A percentile compares a stretch with the other conserved stretches of the same genome.
phyloP scores from a whole-genome alignment of 2,113 vertebrate species.

The Scomber japonicus region DNA sequence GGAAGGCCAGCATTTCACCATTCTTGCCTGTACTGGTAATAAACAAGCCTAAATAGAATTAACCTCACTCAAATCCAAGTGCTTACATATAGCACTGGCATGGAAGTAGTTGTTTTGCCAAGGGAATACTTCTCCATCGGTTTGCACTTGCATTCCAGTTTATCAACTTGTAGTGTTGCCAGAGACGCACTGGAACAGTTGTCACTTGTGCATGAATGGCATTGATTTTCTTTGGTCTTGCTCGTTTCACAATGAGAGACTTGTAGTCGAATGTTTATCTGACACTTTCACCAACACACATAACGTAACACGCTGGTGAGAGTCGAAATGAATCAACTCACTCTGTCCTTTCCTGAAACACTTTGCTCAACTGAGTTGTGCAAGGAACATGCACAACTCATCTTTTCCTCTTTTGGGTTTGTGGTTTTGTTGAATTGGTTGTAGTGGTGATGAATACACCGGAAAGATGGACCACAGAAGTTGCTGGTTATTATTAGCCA shows the following conservation, averaged over 20 bases:
- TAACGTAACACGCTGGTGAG: not conserved
- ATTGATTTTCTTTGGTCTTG: slow-evolving; percentile 35
- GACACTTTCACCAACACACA: slow-evolving; percentile 16
- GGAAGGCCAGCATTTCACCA: slow-evolving; percentile 46
- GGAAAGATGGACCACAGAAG: slow-evolving; percentile 22
- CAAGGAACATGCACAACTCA: slow-evolving; percentile 11
- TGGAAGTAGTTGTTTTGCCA: slow-evolving; percentile 24
- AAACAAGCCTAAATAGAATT: slow-evolving; percentile 35
- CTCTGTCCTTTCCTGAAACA: not conserved
- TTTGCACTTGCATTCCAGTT: slow-evolving; percentile 37
- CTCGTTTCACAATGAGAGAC: slow-evolving; percentile 36
- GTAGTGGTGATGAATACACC: slow-evolving; percentile 22
- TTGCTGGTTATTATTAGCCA: slow-evolving; percentile 28
- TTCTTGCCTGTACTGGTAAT: slow-evolving; percentile 44
- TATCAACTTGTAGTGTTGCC: slow-evolving; percentile 35
- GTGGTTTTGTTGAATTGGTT: slow-evolving; percentile 45
- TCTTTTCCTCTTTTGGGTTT: slow-evolving; percentile 39
- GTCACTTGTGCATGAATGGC: slow-evolving; percentile 33
- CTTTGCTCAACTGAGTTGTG: slow-evolving; percentile 7
- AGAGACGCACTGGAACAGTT: slow-evolving; percentile 36
- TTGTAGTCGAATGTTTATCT: slow-evolving; percentile 41
- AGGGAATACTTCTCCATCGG: slow-evolving; percentile 20
- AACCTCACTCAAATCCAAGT: slow-evolving; percentile 5
- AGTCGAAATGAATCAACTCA: slow-evolving; percentile 23
- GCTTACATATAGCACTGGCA: slow-evolving; percentile 7